phyloP scores from a whole-genome alignment of 2,113 vertebrate genomes.

The Pelusios castaneus region DNA sequence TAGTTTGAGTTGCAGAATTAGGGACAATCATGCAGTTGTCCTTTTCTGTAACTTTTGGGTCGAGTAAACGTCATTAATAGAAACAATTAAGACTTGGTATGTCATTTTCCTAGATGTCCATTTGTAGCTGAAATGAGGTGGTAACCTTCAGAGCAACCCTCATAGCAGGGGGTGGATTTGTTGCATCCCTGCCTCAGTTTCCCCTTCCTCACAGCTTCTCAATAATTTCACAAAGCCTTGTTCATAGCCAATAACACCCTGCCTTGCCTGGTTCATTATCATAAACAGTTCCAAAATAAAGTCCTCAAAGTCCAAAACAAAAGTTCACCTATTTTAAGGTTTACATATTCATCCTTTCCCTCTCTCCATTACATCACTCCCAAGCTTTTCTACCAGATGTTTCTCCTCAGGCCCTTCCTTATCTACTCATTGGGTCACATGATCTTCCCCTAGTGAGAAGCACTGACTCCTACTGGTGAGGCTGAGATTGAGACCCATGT shows the following conservation, averaged over 20 bases:
- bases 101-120: slow-evolving; percentile 29
- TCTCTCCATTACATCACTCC: background rate
- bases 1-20: background rate
- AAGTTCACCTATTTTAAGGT: background rate
- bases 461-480: background rate
- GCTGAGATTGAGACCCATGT: background rate
- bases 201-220: background rate
- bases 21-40: background rate
- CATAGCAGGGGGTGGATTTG: background rate
- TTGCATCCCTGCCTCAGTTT: background rate
- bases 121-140: background rate
- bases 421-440: background rate
- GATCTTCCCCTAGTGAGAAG: background rate
- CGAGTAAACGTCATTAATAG: slow-evolving; percentile 22
- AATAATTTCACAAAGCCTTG: background rate
- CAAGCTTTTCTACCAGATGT: background rate
- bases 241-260: background rate
- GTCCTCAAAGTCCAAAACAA: background rate
- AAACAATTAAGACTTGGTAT: slow-evolving; percentile 48
- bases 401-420: background rate
- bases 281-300: background rate
- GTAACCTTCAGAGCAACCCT: background rate
- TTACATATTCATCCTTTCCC: background rate
- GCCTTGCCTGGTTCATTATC: background rate
- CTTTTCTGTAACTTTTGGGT: slow-evolving; percentile 20